Evolutionary conservation across 2,888 invertebrate species (phyloP).

Genomic region (Cheiracanthium punctorium): DNA sequence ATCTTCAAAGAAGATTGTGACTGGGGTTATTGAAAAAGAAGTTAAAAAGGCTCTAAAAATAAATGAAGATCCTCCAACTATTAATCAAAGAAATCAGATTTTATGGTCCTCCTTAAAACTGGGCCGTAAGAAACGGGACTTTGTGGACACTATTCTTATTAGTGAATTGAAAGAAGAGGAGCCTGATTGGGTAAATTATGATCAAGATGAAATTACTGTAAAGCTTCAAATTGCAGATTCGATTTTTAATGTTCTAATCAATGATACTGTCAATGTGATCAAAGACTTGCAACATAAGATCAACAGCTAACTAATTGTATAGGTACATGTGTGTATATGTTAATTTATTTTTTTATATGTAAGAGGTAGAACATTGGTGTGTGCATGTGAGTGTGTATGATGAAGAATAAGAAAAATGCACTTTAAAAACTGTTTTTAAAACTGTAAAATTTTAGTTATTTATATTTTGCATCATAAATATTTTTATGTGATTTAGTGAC

Average conservation of each 20-base stretch:
- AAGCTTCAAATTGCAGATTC: constrained; percentile 80
- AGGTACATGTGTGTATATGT: no score
- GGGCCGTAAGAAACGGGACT: constrained; percentile 82
- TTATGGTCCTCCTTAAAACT: constrained; percentile 80
- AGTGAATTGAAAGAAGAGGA: constrained; percentile 84
- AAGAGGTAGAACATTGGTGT: no score
- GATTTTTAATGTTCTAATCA: constrained; percentile 79
- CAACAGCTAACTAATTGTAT: no score
- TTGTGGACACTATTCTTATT: constrained; percentile 84
- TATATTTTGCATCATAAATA: no score
- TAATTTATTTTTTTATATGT: no score
- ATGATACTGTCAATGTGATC: constrained; percentile 77
- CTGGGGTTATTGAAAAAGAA: constrained; percentile 25
- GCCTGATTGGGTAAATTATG: constrained; percentile 84
- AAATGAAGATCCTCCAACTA: neutral
- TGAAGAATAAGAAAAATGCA: no score
- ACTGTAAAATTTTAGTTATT: no score
- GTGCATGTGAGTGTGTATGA: no score
- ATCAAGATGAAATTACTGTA: constrained; percentile 83
- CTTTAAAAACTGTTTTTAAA: no score
- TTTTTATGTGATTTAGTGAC: no score
- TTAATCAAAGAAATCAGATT: constrained; percentile 76
- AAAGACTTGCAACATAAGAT: constrained; percentile 64
- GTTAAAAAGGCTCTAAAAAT: constrained; percentile 36
- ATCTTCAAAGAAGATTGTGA: constrained; percentile 3